Base-by-base conservation (phyloP, 2,888 invertebrate genomes). In the Tetragnatha montana region DNA sequence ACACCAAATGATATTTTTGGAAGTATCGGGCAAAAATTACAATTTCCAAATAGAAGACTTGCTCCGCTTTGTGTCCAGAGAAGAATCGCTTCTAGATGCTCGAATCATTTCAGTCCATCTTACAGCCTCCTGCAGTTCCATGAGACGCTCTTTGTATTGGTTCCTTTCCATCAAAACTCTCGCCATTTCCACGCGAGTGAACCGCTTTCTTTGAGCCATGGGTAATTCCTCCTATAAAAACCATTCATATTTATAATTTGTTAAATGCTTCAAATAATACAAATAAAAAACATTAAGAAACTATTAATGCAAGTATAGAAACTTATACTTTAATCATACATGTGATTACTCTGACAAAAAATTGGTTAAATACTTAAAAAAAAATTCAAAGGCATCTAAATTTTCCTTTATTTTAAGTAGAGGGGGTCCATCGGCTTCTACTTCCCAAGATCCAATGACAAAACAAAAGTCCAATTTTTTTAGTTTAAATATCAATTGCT, bases 131-230 rank as follows among this genome's bases (percentile, higher is more conserved):
- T 99, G 98, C 6, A 99, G 95, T 93, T 99, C 99, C 98, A 99
- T 99, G 92, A 99, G 96, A 79, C 98, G 95, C 94, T 99, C 99
- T 95, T 98, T 99, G 94, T 98, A 99, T 93, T 99, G 98, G 94
- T 99, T 99, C 78, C 99, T 95, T 94, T 99, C 99, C 98, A 99
- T 98, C 12, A 99, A 95, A 79, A 99, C 99, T 87, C 99, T 95
- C 0, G 99, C 99, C 99, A 99, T 99, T 94, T 99, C 99, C 1
- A 99, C 97, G 85, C 99, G 95, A 0, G 99, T 99, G 94, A 99
- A 99, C 87, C 99, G 95, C 93, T 99, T 98, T 21, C 98, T 95
- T 94, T 99, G 98, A 10, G 98, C 97, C 96, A 98, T 96, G 1
- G 99, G 99, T 21, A 99, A 97, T 93, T 99, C 99, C 75, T 98